These are phyloP conservation scores for Oplegnathus fasciatus DNA, from an alignment of 2,113 vertebrate species.

Conservation along the genomic window DNA sequence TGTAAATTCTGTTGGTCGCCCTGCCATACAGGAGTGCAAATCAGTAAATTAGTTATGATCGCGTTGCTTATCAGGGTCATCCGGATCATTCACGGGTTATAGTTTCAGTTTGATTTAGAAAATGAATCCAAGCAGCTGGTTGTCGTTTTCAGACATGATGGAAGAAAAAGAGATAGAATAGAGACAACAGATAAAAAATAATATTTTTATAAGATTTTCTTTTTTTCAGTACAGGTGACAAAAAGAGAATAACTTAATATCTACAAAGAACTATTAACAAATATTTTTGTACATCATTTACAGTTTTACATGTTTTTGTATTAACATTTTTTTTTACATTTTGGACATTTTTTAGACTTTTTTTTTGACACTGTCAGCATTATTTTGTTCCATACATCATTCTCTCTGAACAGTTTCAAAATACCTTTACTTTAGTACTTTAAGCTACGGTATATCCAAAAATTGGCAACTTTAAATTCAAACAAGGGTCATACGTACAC, in stretches of 20 bases:
- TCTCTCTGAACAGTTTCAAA: conserved; percentile 47
- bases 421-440: conserved; percentile 22
- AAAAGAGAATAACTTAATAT: conserved; percentile 92
- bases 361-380: conserved; percentile 53
- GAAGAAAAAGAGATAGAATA: background rate
- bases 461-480: conserved; percentile 61
- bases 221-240: conserved; percentile 72
- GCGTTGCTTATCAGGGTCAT: background rate
- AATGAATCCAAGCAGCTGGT: background rate
- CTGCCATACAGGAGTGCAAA: background rate
- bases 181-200: conserved; percentile 71
- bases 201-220: conserved; percentile 74
- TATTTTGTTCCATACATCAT: conserved; percentile 58
- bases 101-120: background rate
- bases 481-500: conserved; percentile 45
- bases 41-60: background rate
- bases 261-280: conserved; percentile 94
- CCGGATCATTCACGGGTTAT: background rate
- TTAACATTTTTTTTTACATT: conserved; percentile 79
- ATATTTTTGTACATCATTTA: conserved; percentile 86
- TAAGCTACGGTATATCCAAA: conserved; percentile 67
- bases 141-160: background rate
- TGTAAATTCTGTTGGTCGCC: background rate
- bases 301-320: conserved; percentile 87
- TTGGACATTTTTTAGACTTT: conserved; percentile 40